Evolutionary conservation across 2,113 vertebrate species (phyloP), one percentile per base, ranked within the genome.

Genomic region (Chlorocebus sabaeus): DNA sequence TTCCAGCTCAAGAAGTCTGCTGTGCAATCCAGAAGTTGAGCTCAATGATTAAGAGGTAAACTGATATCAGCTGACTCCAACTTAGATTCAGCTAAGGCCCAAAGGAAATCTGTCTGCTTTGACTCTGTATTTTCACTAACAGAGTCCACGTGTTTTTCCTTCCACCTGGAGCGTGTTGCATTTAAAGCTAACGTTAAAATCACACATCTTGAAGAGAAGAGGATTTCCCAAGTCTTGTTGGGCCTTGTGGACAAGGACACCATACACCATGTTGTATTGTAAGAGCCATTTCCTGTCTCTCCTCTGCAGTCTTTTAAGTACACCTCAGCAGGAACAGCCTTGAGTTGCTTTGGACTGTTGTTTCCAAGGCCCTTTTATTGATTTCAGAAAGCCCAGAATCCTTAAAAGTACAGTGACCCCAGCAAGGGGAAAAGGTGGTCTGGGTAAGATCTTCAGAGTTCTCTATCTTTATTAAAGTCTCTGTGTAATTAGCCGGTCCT

Each of bases 401-500:
- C 57, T 80, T 68, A 32, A 68, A 93, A 80, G 35, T 50, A 14
- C 43, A 48, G 25, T 86, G 35, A 87, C 70, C 67, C 76, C 80
- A 57, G 22, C 17, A 78, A 61, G 8, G 12, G 61, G 82, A 68
- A 86, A 88, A 73, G n/a, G 68, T 85, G 78, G 27, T 32, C 83
- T 90, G 70, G 38, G 40, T 72, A 32, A 85, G 57, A 80, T 52
- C 48, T 30, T 61, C 18, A 61, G 75, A 30, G 1, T 16, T 45
- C 35, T 94, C 70, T 67, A 4, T 64, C 82, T 82, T 78, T 70
- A 67, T 78, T 70, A 67, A 78, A 78, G 91, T 68, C 45, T 64
- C 59, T 92, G 18, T 59, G 45, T 88, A 90, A 96, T 96, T 82
- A 91, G 82, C 83, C 79, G n/a, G 67, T 50, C 93, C 96, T 89